These are phyloP conservation scores for Pogonocichla stellata DNA, from an alignment of 2,113 vertebrate genomes.

Conservation along the genomic window DNA sequence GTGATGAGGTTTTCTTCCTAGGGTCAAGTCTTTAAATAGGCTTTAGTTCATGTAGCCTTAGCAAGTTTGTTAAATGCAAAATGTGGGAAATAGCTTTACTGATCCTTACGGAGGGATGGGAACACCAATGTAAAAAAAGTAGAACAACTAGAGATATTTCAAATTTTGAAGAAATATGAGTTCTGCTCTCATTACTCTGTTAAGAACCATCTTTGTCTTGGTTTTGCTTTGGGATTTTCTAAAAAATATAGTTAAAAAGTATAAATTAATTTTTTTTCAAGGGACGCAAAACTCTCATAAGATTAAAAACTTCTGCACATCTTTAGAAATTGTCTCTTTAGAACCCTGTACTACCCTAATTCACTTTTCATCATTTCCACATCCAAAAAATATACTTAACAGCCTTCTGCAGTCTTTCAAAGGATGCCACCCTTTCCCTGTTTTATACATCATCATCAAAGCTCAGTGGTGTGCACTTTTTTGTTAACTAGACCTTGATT, in stretches of 20 bases:
- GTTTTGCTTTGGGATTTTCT: not conserved
- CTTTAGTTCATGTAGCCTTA: not conserved
- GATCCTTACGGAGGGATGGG: not conserved
- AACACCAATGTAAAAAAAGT: not conserved
- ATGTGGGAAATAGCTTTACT: not conserved
- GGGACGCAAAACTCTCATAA: not conserved
- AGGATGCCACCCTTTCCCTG: not conserved
- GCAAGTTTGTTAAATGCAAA: not conserved
- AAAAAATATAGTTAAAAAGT: not conserved
- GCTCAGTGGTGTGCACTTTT: not conserved
- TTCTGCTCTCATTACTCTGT: not conserved
- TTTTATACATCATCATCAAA: not conserved
- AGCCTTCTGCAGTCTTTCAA: not conserved
- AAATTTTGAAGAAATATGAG: not conserved
- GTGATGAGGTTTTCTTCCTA: not conserved
- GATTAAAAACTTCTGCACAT: not conserved
- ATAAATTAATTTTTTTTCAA: not conserved
- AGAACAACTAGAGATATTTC: not conserved
- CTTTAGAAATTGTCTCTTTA: not conserved
- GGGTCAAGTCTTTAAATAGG: not conserved
- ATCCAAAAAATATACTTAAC: not conserved
- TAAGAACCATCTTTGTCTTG: not conserved
- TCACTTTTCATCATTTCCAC: not conserved
- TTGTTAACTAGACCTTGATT: not conserved
- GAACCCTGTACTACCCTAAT: not conserved